Conservation (phyloP, 2,888 invertebrate genomes). For the Drepana falcataria region DNA sequence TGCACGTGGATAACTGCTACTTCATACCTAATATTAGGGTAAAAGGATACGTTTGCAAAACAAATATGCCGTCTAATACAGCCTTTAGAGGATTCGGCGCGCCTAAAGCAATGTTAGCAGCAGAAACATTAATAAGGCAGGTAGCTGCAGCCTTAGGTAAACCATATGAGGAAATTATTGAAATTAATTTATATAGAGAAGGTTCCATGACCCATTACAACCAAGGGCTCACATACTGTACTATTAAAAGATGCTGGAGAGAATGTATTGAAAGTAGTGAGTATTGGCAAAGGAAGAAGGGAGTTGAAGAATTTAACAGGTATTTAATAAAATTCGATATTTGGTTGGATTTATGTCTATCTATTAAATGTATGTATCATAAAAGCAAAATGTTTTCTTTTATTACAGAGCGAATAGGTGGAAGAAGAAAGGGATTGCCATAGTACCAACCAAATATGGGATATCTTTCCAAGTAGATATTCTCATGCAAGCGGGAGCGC, state of each 20-base stretch:
- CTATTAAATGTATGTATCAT: background rate
- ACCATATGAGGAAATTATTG: constrained; percentile 80
- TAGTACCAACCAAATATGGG: constrained; percentile 87
- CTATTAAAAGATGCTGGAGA: constrained; percentile 85
- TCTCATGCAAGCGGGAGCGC: constrained; percentile 87
- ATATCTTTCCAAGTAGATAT: constrained; percentile 83
- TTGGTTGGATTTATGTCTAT: background rate
- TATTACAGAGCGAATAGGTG: constrained; percentile 81
- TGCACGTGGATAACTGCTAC: constrained; percentile 90
- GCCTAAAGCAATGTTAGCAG: constrained; percentile 92
- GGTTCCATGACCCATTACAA: constrained; percentile 89
- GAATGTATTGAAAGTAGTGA: constrained; percentile 84
- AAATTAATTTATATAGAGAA: constrained; percentile 88
- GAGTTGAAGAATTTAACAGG: constrained; percentile 85
- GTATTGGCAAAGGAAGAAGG: constrained; percentile 78
- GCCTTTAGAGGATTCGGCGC: constrained; percentile 96
- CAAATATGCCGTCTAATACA: constrained; percentile 94
- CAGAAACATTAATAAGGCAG: constrained; percentile 87
- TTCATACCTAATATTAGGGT: constrained; percentile 85
- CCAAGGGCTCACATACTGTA: constrained; percentile 85
- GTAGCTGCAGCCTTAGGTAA: constrained; percentile 83
- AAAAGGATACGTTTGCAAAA: constrained; percentile 87
- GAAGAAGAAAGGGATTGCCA: constrained; percentile 86
- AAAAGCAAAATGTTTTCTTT: background rate
- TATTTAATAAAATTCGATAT: constrained; percentile 32